phyloP scores from a whole-genome alignment of 2,888 invertebrate genomes.

The Spialia ferax region DNA sequence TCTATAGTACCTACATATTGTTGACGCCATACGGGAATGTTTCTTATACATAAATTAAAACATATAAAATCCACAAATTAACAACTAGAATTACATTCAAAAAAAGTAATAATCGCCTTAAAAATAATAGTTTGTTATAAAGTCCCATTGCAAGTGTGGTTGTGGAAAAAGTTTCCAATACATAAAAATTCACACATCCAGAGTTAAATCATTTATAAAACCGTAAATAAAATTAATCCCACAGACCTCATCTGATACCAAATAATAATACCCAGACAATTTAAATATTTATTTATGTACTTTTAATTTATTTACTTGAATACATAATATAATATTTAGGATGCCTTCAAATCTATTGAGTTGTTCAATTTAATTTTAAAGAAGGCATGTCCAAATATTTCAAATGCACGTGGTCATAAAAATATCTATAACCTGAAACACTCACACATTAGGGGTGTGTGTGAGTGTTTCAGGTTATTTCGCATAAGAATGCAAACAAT shows the following conservation, averaged over 20 bases:
- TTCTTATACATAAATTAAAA: not conserved
- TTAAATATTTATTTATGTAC: too few species aligned
- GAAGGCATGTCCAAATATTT: too few species aligned
- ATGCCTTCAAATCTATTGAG: too few species aligned
- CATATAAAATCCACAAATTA: not conserved
- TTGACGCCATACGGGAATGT: not conserved
- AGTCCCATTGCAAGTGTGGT: slow-evolving; percentile 4
- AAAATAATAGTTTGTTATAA: not conserved
- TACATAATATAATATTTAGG: too few species aligned
- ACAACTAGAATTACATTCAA: slow-evolving; percentile 1
- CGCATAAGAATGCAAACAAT: too few species aligned
- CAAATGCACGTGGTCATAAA: too few species aligned
- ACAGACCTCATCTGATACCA: not conserved
- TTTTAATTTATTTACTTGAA: too few species aligned
- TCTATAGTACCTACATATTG: not conserved
- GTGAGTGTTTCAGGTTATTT: too few species aligned
- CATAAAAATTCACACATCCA: not conserved
- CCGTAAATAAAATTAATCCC: not conserved
- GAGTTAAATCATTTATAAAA: not conserved
- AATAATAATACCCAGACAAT: too few species aligned
- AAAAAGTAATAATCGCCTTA: not conserved
- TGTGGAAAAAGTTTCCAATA: slow-evolving; percentile 2
- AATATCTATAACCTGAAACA: too few species aligned
- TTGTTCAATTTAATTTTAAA: too few species aligned
- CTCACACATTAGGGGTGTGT: too few species aligned